A percentile compares a stretch with the other conserved stretches of the same genome.
These are phyloP conservation scores for Pharmacophagus antenor DNA, from an alignment of 2,888 invertebrate species.

Conservation along the genomic window DNA sequence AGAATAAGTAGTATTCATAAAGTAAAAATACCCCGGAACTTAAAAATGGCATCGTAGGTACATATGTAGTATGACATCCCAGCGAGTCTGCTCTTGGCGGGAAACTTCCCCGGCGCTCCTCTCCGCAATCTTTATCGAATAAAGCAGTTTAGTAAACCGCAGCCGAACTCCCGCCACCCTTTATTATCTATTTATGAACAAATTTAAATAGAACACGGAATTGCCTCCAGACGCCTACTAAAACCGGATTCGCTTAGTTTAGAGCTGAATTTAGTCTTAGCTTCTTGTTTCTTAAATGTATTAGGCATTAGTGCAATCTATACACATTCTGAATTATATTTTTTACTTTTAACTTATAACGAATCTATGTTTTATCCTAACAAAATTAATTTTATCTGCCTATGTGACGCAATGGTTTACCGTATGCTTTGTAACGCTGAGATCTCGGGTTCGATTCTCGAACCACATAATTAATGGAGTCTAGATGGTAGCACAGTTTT, in stretches of 20 bases:
- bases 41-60: constrained; percentile 20
- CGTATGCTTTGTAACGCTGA: too few relatives aligned
- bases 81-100: constrained; percentile 34
- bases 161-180: constrained; percentile 53
- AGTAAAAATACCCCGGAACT: constrained; percentile 1
- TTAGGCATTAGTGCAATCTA: not conserved
- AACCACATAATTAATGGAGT: too few relatives aligned
- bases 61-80: constrained; percentile 34
- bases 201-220: constrained; percentile 57
- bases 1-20: too few relatives aligned
- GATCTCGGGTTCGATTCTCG: too few relatives aligned
- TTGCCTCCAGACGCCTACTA: constrained; percentile 36
- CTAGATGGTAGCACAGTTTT: too few relatives aligned
- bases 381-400: too few relatives aligned
- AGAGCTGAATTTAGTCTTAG: constrained; percentile 34
- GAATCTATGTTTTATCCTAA: too few relatives aligned
- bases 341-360: too few relatives aligned
- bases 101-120: constrained; percentile 26
- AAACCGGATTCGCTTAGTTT: constrained; percentile 44
- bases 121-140: constrained; percentile 69
- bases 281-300: not conserved
- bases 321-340: too few relatives aligned
- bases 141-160: constrained; percentile 65
- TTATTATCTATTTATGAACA: constrained; percentile 71
- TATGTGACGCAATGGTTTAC: too few relatives aligned